A percentile compares a stretch with the other conserved stretches of the same genome.
Evolutionary conservation across 2,888 invertebrate genomes (phyloP).

Genomic region (Diaprepes abbreviatus): DNA sequence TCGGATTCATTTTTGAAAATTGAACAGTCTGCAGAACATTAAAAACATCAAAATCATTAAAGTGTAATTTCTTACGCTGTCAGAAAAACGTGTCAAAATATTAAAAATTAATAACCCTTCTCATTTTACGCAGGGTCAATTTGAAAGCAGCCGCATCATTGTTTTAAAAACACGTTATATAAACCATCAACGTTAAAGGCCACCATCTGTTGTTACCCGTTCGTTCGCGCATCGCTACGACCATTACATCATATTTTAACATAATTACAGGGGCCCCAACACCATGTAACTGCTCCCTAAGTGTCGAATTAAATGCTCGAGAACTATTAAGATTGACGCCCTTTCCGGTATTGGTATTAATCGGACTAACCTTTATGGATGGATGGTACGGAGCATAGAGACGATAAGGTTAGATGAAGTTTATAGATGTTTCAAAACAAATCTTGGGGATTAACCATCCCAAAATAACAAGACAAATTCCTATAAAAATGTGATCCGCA

Average conservation of each 20-base stretch:
- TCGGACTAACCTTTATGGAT: constrained; percentile 12
- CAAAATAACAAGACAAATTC: too few species aligned
- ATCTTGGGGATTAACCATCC: too few species aligned
- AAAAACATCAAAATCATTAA: too few species aligned
- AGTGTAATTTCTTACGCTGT: too few species aligned
- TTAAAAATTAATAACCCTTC: constrained; percentile 36
- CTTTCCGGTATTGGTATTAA: constrained; percentile 42
- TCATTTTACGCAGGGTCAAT: constrained; percentile 22
- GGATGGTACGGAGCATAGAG: too few species aligned
- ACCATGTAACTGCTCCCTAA: constrained; percentile 49
- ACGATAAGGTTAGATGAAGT: too few species aligned
- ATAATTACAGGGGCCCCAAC: constrained; percentile 46
- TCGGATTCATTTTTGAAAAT: too few species aligned
- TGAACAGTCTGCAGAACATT: too few species aligned
- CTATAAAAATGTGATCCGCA: too few species aligned
- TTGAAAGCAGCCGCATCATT: constrained; percentile 36
- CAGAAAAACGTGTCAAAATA: constrained; percentile 24
- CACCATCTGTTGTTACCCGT: constrained; percentile 37
- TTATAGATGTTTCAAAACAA: too few species aligned
- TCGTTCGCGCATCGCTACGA: background rate
- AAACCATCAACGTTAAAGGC: constrained; percentile 25
- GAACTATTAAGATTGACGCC: constrained; percentile 48
- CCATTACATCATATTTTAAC: constrained; percentile 47
- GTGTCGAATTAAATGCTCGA: constrained; percentile 47
- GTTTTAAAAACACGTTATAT: constrained; percentile 43